Evolutionary conservation across 2,888 invertebrate genomes (phyloP).

Genomic region (Erebia palarica): DNA sequence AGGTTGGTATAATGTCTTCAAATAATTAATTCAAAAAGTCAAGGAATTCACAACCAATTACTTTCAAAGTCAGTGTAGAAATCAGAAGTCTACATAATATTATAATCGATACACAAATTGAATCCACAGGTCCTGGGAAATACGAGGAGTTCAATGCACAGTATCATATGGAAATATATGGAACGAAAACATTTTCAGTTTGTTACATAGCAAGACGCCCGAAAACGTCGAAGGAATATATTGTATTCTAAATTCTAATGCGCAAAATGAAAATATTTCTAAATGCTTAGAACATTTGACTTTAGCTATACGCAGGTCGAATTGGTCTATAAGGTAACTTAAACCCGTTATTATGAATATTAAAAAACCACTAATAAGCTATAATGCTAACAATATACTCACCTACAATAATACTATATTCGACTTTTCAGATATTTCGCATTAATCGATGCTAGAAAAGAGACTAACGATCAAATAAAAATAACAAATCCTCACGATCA

Average conservation of each 20-base stretch:
- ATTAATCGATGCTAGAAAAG: slow-evolving; percentile 18
- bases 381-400: not conserved
- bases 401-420: not conserved
- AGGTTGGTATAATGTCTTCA: slow-evolving; percentile 24
- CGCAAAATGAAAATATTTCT: slow-evolving; percentile 5
- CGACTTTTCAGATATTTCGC: slow-evolving; percentile 30
- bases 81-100: not conserved
- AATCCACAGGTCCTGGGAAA: slow-evolving; percentile 26
- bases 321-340: slow-evolving; percentile 29
- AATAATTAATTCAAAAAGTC: no score
- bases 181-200: slow-evolving; percentile 15
- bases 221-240: slow-evolving; percentile 29
- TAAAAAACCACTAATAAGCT: not conserved
- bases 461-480: not conserved
- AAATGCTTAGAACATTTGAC: slow-evolving; percentile 24
- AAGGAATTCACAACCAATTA: not conserved
- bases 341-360: not conserved
- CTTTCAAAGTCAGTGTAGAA: not conserved
- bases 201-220: slow-evolving; percentile 13
- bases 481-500: slow-evolving; percentile 7
- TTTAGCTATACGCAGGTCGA: slow-evolving; percentile 6
- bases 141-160: slow-evolving; percentile 23
- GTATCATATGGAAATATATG: slow-evolving; percentile 12
- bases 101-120: not conserved
- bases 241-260: slow-evolving; percentile 17